These are phyloP conservation scores for Buphagus erythrorhynchus DNA, from an alignment of 2,797 vertebrate genomes.

Conservation along the genomic window DNA sequence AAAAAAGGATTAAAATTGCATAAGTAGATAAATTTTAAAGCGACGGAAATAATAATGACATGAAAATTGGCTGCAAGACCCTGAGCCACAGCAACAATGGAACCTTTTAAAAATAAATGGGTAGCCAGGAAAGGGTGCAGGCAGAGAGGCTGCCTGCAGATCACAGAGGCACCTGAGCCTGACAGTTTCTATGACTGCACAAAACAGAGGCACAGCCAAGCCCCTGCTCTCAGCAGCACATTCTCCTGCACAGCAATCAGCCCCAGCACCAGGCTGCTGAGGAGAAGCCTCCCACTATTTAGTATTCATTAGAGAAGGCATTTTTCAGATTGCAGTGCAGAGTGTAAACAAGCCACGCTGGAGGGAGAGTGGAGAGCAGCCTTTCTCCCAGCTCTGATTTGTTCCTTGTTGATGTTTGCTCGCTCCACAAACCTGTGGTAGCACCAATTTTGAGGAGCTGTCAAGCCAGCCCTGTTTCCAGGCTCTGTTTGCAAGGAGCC, in stretches of 20 bases:
- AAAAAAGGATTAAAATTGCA: conserved; percentile 27
- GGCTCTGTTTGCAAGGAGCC: neutral
- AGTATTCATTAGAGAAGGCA: conserved; percentile 45
- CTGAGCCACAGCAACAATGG: neutral
- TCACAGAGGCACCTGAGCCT: conserved; percentile 46
- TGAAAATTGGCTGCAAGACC: conserved; percentile 27
- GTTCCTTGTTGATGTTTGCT: neutral
- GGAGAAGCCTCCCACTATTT: conserved; percentile 40
- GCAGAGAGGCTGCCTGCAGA: conserved; percentile 23
- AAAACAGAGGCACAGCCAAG: neutral
- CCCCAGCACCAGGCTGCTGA: conserved; percentile 17
- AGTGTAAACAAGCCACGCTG: neutral
- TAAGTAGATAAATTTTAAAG: conserved; percentile 47
- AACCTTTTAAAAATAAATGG: neutral
- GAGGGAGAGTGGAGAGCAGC: neutral
- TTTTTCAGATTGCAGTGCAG: conserved; percentile 24
- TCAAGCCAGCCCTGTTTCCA: neutral
- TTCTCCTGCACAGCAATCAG: conserved; percentile 24
- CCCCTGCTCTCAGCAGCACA: neutral
- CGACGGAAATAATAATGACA: conserved; percentile 10
- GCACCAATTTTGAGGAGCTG: neutral
- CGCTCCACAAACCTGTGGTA: neutral
- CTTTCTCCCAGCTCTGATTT: conserved; percentile 1
- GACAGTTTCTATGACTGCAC: conserved; percentile 60
- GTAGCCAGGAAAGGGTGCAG: conserved; percentile 34